phyloP scores from a whole-genome alignment of 2,797 vertebrate genomes.

The Sebastes baramenuke region DNA sequence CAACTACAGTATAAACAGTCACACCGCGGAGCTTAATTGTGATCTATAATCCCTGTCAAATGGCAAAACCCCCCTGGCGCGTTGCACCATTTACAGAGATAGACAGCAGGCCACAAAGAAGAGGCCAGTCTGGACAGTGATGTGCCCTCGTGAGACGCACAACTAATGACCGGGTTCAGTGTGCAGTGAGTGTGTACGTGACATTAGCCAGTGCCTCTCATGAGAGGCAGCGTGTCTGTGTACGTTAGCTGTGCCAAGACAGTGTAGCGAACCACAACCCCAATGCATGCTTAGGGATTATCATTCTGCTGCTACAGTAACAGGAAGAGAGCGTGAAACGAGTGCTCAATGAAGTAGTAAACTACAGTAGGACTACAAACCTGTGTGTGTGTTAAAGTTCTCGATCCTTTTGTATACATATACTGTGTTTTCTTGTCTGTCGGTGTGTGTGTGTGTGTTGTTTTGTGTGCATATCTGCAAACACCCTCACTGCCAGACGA shows the following conservation, averaged over 20 bases:
- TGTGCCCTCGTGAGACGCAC: neutral
- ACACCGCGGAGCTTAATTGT: slow-evolving; percentile 43
- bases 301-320: slow-evolving; percentile 17
- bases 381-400: neutral
- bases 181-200: neutral
- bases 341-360: neutral
- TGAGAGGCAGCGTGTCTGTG: neutral
- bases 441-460: neutral
- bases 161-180: slow-evolving; percentile 33
- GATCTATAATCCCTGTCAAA: slow-evolving; percentile 55
- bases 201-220: slow-evolving; percentile 20
- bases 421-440: neutral
- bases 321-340: neutral
- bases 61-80: slow-evolving; percentile 6
- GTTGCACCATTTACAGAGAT: neutral
- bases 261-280: slow-evolving; percentile 27
- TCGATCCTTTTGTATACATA: neutral
- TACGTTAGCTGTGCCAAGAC: slow-evolving; percentile 29
- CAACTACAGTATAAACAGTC: slow-evolving; percentile 10
- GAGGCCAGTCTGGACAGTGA: slow-evolving; percentile 31
- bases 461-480: slow-evolving; percentile 11
- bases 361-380: neutral
- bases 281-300: slow-evolving; percentile 47
- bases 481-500: slow-evolving; percentile 17
- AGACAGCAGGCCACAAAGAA: slow-evolving; percentile 14